Evolutionary conservation across 2,113 vertebrate species (phyloP).

Genomic region (Cyprinodon tularosa): DNA sequence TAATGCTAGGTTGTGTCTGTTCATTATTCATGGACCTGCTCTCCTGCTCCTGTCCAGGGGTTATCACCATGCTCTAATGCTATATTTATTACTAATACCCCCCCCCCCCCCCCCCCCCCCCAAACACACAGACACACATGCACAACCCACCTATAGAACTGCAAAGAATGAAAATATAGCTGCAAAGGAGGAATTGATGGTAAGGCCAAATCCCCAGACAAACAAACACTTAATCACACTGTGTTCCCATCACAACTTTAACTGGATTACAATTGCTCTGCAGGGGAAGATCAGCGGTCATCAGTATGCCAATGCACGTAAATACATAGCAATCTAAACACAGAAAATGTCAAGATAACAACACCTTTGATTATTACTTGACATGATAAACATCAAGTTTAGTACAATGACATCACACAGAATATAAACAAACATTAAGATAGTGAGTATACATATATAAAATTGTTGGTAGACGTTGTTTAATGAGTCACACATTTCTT

Average conservation of each 20-base stretch:
- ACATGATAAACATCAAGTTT: conserved; percentile 1
- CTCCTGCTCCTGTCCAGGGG: conserved; percentile 64
- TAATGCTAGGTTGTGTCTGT: conserved; percentile 72
- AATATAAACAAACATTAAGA: neutral
- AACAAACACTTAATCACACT: conserved; percentile 71
- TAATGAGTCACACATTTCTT: too few relatives aligned
- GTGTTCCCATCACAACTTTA: conserved; percentile 60
- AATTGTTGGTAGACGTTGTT: too few relatives aligned
- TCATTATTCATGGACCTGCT: conserved; percentile 72
- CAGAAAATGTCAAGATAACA: conserved; percentile 1
- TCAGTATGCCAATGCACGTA: conserved; percentile 14
- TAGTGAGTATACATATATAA: neutral
- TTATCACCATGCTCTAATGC: conserved; percentile 66
- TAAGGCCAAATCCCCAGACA: conserved; percentile 51
- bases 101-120: conserved; percentile 13
- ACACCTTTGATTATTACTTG: conserved; percentile 7
- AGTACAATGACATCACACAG: neutral
- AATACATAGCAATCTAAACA: conserved; percentile 21
- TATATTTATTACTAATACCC: conserved; percentile 53
- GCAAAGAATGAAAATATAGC: conserved; percentile 38
- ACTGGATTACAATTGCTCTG: conserved; percentile 60
- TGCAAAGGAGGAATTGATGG: conserved; percentile 52
- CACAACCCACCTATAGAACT: neutral
- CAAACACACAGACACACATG: conserved; percentile 36
- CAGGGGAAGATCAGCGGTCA: conserved; percentile 50